phyloP scores from a whole-genome alignment of 2,797 vertebrate species.

The Falco rusticolus region DNA sequence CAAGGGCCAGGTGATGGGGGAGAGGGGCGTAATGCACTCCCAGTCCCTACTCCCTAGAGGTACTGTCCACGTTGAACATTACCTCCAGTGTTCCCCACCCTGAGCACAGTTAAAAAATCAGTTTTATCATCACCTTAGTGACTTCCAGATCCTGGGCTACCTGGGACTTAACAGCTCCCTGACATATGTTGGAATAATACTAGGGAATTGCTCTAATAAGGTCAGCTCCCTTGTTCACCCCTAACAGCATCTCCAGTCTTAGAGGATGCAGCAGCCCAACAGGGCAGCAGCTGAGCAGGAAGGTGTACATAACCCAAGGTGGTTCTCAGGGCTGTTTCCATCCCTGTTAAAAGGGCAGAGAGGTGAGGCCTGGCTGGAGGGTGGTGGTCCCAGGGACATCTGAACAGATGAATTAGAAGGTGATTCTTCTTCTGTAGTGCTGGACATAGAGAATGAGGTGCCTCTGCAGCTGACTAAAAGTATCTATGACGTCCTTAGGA shows the following conservation, averaged over 20 bases:
- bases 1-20: neutral
- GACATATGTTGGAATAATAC: neutral
- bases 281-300: neutral
- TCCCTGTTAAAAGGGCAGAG: neutral
- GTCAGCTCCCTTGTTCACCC: conserved; percentile 5
- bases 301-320: neutral
- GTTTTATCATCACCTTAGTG: neutral
- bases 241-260: neutral
- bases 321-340: neutral
- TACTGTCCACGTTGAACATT: accelerated
- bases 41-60: neutral
- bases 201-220: conserved; percentile 21
- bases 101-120: neutral
- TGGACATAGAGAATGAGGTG: neutral
- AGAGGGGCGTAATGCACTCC: neutral
- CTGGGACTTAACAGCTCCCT: neutral
- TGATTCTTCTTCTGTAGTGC: neutral
- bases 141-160: neutral
- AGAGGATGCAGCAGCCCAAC: neutral
- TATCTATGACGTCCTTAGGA: conserved; percentile 20
- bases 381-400: neutral
- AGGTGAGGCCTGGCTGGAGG: neutral
- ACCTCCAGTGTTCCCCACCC: neutral
- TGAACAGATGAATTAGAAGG: neutral
- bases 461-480: conserved; percentile 38